Base-by-base conservation (phyloP, 1,140 invertebrate genomes). In the Phthorimaea operculella region DNA sequence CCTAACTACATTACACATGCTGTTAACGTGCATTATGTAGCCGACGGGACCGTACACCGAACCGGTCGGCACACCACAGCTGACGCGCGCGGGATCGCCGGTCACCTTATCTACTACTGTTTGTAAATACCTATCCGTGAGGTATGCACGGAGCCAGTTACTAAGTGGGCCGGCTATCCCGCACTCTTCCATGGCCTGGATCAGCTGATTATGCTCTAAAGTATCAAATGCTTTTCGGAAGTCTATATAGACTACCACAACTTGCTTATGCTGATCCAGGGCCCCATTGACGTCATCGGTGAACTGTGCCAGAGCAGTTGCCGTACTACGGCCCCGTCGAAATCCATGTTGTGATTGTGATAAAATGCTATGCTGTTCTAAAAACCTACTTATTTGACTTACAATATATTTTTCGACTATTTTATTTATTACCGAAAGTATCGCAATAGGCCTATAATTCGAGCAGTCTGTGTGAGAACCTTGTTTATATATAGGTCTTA, bases 11-110 rank as follows among this genome's bases (percentile, higher is more conserved):
- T 60, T 60, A 10, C 8, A 8, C 15, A 61, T 33, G 39, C 59
- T 61, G 18, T 61, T 61, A 0, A 62, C 60, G 16, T 62, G 56
- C 60, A 62, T 55, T 7, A 55, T 42, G 36, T 57, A 62, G 4
- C 61, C 55, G 18, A 60, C 47, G 9, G 56, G 60, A 14, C 50
- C 60, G 21, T 44, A 59, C 33, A 63, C 59, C 11, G 59, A 61
- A 9, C 55, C 57, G 17, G 61, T 59, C 2, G 61, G 61, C 1
- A 62, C 60, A 14, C 50, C 56, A 9, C 12, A 33, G 7, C 16
- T 47, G 16, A 55, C 44, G 11, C n/a, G n/a, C 9, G 18, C 21
- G 10, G 10, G 10, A 12, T 10, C 36, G n/a, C 36, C 36, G 3
- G 3, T n/a, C 8, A 39, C 36, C 10, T n/a, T n/a, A 9, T n/a